Base-by-base conservation (phyloP, 23 tunicate genomes). In the Clavelina lepadiformis region DNA sequence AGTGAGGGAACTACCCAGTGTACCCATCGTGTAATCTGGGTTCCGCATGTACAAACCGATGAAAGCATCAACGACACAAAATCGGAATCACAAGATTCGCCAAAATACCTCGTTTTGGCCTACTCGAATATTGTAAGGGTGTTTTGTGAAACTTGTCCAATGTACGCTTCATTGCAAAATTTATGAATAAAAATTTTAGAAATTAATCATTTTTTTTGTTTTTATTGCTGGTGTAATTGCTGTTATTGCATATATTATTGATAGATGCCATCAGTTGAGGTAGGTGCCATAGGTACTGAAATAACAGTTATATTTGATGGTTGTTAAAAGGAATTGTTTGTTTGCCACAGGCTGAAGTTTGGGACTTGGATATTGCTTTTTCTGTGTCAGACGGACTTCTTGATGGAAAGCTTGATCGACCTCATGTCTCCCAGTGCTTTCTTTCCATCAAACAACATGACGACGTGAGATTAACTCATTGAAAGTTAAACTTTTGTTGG, bases 351-450 rank as follows among this genome's bases (percentile, higher is more conserved):
- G 95, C 80, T 19, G 95, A 86, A 72, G 80, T 86, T 0, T 86
- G 95, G 95, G 95, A 86, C 52, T 45, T 86, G 13, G 71, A 65
- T 45, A 55, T 41, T 46, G 95, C 85, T 22, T 77, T 61, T 32
- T 37, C 46, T 27, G 50, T 53, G 0, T 71, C 71, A 1, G 64
- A 65, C 13, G 38, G n/a, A 5, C 31, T 47, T 23, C 58, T 33
- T 5, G 54, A 63, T 29, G 71, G 21, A 15, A 68, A 74, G 22
- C 30, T 69, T 2, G 31, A 23, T 6, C n/a, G 59, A 20, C 28
- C 61, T 47, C 33, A 54, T 7, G 62, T 58, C 0, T 5, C 30
- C 7, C 54, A 38, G 11, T 56, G 69, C 23, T 78, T 38, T 33
- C 52, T 78, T 26, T 34, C 84, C 19, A 55, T 78, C 18, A 46